Evolutionary conservation across 1,140 invertebrate genomes (phyloP).

Genomic region (Cyclargus thomasi): DNA sequence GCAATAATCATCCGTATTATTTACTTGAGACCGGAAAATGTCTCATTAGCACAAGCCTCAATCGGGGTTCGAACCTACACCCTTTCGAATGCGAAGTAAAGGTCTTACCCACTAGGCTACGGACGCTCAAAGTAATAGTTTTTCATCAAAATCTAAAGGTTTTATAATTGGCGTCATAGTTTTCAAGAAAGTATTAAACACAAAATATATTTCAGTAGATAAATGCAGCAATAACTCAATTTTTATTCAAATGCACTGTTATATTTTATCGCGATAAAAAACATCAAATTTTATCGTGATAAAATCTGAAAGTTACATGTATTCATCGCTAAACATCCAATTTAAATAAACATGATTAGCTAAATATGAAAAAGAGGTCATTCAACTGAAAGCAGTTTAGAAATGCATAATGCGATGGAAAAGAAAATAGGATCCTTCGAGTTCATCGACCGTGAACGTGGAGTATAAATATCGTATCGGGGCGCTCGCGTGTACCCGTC

Average conservation of each 20-base stretch:
- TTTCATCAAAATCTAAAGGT: no score
- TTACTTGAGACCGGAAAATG: no score
- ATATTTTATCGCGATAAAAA: no score
- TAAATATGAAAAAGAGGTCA: conserved; percentile 9
- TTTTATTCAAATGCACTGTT: neutral
- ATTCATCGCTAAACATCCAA: neutral
- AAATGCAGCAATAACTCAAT: neutral
- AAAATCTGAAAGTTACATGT: neutral
- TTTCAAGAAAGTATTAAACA: no score
- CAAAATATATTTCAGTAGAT: neutral
- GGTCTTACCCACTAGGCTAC: no score
- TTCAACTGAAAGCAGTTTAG: conserved; percentile 17
- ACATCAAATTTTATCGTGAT: neutral
- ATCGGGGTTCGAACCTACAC: no score
- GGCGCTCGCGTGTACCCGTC: conserved; percentile 44
- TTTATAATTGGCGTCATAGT: no score
- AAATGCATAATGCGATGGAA: conserved; percentile 15
- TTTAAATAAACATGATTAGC: neutral
- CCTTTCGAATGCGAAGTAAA: no score
- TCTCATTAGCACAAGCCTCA: no score
- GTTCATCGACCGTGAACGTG: conserved; percentile 48
- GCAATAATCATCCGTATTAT: no score
- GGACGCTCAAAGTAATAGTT: no score
- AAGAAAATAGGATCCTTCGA: conserved; percentile 45
- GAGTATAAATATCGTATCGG: conserved; percentile 23